A percentile compares a stretch with the other conserved stretches of the same genome.
These are phyloP conservation scores for Zoanthus sansibaricus DNA, from an alignment of 92 coral and sea anemone genomes.

Conservation along the genomic window DNA sequence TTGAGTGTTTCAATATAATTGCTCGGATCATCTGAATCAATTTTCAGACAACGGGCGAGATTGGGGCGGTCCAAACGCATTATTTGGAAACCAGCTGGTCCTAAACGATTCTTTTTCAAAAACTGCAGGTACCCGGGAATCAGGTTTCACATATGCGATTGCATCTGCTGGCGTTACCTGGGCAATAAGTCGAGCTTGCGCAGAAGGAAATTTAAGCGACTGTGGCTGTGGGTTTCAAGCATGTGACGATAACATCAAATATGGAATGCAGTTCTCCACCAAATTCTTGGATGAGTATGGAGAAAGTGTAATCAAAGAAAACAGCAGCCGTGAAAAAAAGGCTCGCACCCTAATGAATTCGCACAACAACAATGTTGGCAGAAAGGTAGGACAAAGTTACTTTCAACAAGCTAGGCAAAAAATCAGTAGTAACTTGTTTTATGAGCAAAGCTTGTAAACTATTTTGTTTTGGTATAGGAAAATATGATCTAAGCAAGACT, in stretches of 20 bases:
- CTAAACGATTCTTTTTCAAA: neutral
- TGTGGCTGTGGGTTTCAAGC: slow-evolving; percentile 77
- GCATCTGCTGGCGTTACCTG: slow-evolving; percentile 86
- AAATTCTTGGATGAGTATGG: slow-evolving; percentile 68
- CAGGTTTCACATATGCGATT: slow-evolving; percentile 84
- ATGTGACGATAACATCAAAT: slow-evolving; percentile 77
- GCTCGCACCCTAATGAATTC: slow-evolving; percentile 74
- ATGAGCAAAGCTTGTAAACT: no score
- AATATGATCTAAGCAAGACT: no score
- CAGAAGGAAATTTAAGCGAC: slow-evolving; percentile 74
- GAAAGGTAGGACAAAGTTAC: slow-evolving; percentile 68
- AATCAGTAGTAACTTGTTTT: neutral
- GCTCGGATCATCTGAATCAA: no score
- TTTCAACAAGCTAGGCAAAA: neutral
- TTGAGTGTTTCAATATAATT: no score
- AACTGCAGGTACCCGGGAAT: slow-evolving; percentile 73
- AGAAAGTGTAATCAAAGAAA: slow-evolving; percentile 37
- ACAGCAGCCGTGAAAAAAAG: slow-evolving; percentile 30
- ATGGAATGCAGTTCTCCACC: slow-evolving; percentile 55
- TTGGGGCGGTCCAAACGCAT: no score
- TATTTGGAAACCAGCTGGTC: no score
- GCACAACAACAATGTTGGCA: slow-evolving; percentile 88
- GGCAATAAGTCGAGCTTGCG: slow-evolving; percentile 84
- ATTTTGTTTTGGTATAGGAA: no score
- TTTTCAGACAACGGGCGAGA: no score